Evolutionary conservation across 2,113 vertebrate species (phyloP), one percentile per base, ranked within the genome.

Genomic region (western clawed frog (Xenopus tropicalis)): DNA sequence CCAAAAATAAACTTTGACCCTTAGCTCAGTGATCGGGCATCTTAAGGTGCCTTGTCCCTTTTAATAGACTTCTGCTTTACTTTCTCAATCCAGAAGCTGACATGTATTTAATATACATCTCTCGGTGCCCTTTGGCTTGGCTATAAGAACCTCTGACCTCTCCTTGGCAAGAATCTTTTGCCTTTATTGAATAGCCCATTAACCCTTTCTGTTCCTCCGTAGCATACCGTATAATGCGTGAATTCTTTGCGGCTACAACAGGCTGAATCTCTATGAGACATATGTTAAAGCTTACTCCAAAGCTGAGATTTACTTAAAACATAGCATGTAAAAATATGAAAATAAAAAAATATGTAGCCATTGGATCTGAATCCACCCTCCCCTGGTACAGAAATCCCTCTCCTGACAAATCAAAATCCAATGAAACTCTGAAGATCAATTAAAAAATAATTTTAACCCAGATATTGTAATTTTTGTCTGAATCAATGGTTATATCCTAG

Each of bases 1-100:
- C 93, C 88, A 82, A 81, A 88, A 89, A 90, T 93, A 90, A 91
- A 94, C 93, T 93, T 88, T 95, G 93, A 95, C 93, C 93, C 85
- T 66, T 72, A 82, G 84, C 86, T 91, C 86, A 85, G 83, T 85
- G 85, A 85, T 89, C 85, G 85, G 86, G 82, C 86, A 86, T 87
- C 84, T 83, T 74, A 88, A 88, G 84, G 87, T 79, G 83, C 82
- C 82, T 86, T 88, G 83, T 83, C 85, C 84, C 81, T 80, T 83
- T 85, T 80, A 69, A 85, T 85, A 84, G 85, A 83, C 80, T 79
- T 83, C 80, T 75, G 83, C 80, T 80, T 86, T 81, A 89, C 84
- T 87, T 80, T 75, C 19, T 57, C 82, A 85, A 83, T 85, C 85
- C 82, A 82, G 83, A 86, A 84, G 84, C 70, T 81, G 85, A 86